A percentile compares a stretch with the other conserved stretches of the same genome.
Conservation (phyloP, 2,888 invertebrate species). For the Congeria kusceri region DNA sequence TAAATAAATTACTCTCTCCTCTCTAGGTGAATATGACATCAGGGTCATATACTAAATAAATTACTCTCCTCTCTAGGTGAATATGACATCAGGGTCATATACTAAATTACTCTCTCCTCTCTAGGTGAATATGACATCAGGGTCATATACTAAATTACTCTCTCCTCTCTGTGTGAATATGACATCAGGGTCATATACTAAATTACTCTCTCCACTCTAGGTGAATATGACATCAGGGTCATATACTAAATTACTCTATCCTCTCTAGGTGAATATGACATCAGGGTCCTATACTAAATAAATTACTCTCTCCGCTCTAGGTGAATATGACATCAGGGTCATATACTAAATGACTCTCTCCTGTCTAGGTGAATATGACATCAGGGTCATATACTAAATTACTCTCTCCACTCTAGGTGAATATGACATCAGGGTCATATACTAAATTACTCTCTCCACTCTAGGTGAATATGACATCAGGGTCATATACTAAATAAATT, state of each 20-base stretch:
- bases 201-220: no score
- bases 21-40: no score
- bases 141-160: conserved; percentile 48
- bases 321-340: conserved; percentile 58
- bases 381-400: conserved; percentile 49
- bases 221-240: conserved; percentile 58
- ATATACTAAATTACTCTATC: no score
- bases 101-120: no score
- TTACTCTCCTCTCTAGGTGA: conserved; percentile 8
- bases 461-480: conserved; percentile 62
- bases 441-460: no score
- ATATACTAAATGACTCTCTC: no score
- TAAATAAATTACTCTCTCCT: no score
- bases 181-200: conserved; percentile 54
- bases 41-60: no score
- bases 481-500: conserved; percentile 48
- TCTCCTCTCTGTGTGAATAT: no score
- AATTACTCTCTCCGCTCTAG: no score
- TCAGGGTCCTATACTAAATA: conserved; percentile 50
- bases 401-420: no score
- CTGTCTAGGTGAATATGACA: conserved; percentile 64
- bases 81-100: conserved; percentile 57
- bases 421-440: conserved; percentile 57
- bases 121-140: conserved; percentile 62
- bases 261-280: conserved; percentile 64